Evolutionary conservation across 2,888 invertebrate species (phyloP), one percentile per base, ranked within the genome.

Genomic region (Trichopoda pennipes): DNA sequence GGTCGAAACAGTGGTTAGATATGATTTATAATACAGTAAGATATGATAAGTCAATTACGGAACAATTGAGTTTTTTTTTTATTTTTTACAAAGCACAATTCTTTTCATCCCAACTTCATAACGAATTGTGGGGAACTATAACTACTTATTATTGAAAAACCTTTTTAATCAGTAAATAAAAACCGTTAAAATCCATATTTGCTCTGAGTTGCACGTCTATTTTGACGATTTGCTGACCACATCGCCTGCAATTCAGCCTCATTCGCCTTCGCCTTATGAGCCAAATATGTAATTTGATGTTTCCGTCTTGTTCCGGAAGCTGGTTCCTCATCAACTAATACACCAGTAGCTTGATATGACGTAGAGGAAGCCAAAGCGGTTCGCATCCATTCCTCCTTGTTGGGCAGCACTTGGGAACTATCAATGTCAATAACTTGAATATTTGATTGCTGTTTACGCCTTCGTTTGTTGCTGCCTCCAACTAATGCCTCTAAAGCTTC

Each of bases 221-320:
- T 95, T 92, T 95, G 94, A 87, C 95, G 94, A 90, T 96, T 98
- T 85, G 95, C 94, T 8, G 98, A 95, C 98, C 98, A 99, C 92
- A 97, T 96, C 88, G 97, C 98, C 90, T 98, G 96, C 66, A 99
- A 91, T 88, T 98, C 98, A 80, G 96, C 93, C 91, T 99, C 98
- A 91, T 98, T 96, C 81, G 97, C 97, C 91, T 98, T 98, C 3
- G 98, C 99, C 94, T 97, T 94, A 84, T 94, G 93, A 0, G 98
- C 98, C 85, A 99, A 93, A 91, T 98, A 98, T 1, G 98, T 98
- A 86, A 99, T 98, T 92, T 99, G 98, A 93, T 99, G 98, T 91
- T 98, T 98, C 85, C 95, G 93, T 85, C 94, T 94, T 72, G 96
- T 96, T 92, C 92, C 90, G 92, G 93, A 91, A 93, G 89, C 93